Evolutionary conservation across 1,140 invertebrate species (phyloP).

Genomic region (Nasonia longicornis): DNA sequence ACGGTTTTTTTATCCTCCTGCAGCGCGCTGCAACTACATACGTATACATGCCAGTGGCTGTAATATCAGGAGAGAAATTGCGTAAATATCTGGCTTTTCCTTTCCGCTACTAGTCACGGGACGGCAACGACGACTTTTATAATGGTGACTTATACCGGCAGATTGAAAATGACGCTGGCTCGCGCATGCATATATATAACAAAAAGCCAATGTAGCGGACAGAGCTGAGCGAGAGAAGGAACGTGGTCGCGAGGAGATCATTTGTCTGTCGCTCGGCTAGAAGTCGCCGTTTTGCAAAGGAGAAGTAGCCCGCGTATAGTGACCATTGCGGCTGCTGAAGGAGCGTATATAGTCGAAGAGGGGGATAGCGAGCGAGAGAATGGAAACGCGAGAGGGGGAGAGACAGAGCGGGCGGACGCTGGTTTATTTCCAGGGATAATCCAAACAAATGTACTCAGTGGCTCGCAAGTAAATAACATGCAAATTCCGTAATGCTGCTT

Average conservation of each 20-base stretch:
- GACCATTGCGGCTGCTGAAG: conserved; percentile 9
- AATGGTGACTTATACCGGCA: conserved; percentile 12
- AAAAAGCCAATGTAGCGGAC: neutral
- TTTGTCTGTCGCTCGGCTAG: conserved; percentile 29
- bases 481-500: conserved; percentile 71
- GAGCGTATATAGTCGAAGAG: neutral
- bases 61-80: conserved; percentile 35
- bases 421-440: conserved; percentile 71
- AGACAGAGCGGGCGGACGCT: conserved; percentile 49
- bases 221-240: neutral
- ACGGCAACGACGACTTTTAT: conserved; percentile 13
- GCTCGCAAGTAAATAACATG: conserved; percentile 71
- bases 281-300: conserved; percentile 29
- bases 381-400: neutral
- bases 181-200: conserved; percentile 5
- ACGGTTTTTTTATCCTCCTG: neutral
- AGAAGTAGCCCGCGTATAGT: neutral
- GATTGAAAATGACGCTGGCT: conserved; percentile 41
- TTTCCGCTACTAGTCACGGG: neutral
- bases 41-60: neutral
- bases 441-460: conserved; percentile 71
- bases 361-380: conserved; percentile 14
- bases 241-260: conserved; percentile 24
- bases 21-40: neutral
- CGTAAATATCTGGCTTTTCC: conserved; percentile 3